phyloP scores from a whole-genome alignment of 2,888 invertebrate species.

The Resseliella maxima region DNA sequence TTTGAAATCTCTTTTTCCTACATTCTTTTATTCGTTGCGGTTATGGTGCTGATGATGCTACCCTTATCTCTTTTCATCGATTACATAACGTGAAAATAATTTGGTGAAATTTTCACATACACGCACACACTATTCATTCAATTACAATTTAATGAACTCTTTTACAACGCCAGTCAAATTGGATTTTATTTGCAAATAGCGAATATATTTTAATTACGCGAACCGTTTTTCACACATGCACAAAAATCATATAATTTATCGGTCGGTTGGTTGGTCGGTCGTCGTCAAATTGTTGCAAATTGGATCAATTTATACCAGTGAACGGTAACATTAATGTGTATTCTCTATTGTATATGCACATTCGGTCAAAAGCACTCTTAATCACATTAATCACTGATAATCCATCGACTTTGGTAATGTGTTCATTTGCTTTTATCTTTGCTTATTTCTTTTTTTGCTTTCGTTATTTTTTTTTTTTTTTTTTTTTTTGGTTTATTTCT shows the following conservation, averaged over 20 bases:
- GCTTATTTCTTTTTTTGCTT: neutral
- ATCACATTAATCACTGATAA: conserved; percentile 45
- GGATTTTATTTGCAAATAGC: neutral
- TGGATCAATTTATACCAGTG: neutral
- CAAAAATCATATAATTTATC: neutral
- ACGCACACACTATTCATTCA: neutral
- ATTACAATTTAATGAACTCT: conserved; percentile 15
- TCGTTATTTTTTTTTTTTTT: neutral
- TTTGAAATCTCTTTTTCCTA: neutral
- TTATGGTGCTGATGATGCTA: neutral
- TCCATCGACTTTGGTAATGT: conserved; percentile 13
- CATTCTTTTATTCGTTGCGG: neutral
- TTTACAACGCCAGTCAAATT: neutral
- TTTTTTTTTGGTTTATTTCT: neutral
- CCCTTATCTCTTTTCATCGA: neutral
- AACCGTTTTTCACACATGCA: neutral
- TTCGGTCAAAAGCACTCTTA: conserved; percentile 22
- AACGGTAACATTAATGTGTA: neutral
- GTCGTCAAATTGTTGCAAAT: neutral
- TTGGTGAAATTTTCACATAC: neutral
- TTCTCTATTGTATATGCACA: neutral
- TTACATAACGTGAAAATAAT: neutral
- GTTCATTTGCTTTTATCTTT: neutral
- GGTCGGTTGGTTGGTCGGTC: too few relatives aligned
- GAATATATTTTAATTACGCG: neutral